phyloP scores from a whole-genome alignment of 2,888 invertebrate species.

The Chorisops tibialis region DNA sequence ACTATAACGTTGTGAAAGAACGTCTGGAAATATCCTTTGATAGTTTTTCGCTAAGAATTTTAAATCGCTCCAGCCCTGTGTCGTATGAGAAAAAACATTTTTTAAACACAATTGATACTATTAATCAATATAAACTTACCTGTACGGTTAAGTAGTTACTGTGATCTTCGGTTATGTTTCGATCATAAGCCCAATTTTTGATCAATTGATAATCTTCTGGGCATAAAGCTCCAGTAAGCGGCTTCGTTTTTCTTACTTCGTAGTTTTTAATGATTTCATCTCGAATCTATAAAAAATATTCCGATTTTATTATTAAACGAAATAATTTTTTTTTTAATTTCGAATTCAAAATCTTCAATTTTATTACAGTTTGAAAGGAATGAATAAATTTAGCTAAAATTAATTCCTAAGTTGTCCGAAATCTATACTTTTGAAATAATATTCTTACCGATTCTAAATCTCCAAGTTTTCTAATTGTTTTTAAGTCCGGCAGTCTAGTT shows the following conservation, averaged over 20 bases:
- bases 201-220: constrained; percentile 63
- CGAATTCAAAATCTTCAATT: not conserved
- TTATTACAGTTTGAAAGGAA: not conserved
- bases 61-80: constrained; percentile 61
- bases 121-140: constrained; percentile 32
- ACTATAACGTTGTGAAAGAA: constrained; percentile 57
- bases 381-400: too few species aligned
- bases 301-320: not conserved
- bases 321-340: not conserved
- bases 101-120: not conserved
- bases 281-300: constrained; percentile 45
- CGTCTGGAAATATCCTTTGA: constrained; percentile 61
- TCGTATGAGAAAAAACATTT: not conserved
- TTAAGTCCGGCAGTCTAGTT: constrained; percentile 61
- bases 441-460: constrained; percentile 55
- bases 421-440: too few species aligned
- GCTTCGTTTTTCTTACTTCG: constrained; percentile 53
- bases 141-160: constrained; percentile 60
- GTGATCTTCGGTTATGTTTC: constrained; percentile 57
- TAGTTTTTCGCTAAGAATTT: constrained; percentile 66
- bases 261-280: constrained; percentile 67
- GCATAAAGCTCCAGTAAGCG: constrained; percentile 62
- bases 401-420: too few species aligned
- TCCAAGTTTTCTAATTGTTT: constrained; percentile 57
- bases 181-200: constrained; percentile 64